phyloP scores from a whole-genome alignment of 2,888 invertebrate genomes.

The Drosophila quinaria region DNA sequence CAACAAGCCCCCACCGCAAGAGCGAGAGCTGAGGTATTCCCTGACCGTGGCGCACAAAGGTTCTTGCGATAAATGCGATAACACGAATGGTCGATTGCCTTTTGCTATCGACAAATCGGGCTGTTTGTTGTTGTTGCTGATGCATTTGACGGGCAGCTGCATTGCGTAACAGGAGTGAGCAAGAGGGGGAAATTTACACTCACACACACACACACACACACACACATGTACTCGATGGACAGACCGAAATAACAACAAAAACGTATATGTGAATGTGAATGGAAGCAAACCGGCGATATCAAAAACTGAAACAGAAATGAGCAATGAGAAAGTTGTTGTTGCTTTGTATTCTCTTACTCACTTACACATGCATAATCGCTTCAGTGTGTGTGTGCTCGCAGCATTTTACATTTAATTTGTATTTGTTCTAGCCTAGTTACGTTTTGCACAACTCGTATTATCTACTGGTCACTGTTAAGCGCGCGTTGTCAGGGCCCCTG shows the following conservation, averaged over 20 bases:
- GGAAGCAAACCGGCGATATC: constrained; percentile 56
- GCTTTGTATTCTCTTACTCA: constrained; percentile 23
- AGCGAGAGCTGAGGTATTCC: constrained; percentile 60
- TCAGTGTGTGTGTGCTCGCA: constrained; percentile 21
- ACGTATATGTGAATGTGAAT: constrained; percentile 51
- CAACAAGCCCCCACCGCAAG: background rate
- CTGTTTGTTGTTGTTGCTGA: constrained; percentile 3
- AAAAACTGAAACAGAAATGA: constrained; percentile 3
- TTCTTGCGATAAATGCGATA: constrained; percentile 43
- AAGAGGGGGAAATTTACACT: constrained; percentile 5
- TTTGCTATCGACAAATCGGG: constrained; percentile 29
- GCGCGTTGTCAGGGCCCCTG: constrained; percentile 61
- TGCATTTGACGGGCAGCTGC: constrained; percentile 51
- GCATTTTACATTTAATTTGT: constrained; percentile 53
- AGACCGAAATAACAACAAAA: constrained; percentile 49
- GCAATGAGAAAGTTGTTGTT: constrained; percentile 20
- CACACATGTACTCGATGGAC: constrained; percentile 23
- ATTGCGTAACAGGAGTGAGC: constrained; percentile 50
- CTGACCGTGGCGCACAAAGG: constrained; percentile 55
- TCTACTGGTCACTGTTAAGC: constrained; percentile 51
- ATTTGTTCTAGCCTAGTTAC: constrained; percentile 34
- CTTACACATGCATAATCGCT: constrained; percentile 17
- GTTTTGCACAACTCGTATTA: constrained; percentile 25
- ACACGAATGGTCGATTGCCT: constrained; percentile 37
- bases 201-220: constrained; percentile 42